Evolutionary conservation across 2,113 vertebrate species (phyloP).

Genomic region (Notarius quadriscutis): DNA sequence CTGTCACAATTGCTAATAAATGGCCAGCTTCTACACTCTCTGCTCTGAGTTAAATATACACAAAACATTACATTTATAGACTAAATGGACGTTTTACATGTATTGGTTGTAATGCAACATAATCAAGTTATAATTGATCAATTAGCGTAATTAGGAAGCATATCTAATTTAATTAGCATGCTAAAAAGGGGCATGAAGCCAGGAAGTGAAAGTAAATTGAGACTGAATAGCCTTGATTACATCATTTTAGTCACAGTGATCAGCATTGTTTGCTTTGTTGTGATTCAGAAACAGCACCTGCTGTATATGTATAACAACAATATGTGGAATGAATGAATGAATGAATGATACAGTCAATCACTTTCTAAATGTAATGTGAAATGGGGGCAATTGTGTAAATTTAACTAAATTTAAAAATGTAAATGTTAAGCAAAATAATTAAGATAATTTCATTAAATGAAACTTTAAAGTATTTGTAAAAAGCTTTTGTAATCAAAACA

Average conservation of each 20-base stretch:
- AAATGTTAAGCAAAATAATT: background rate
- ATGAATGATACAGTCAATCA: background rate
- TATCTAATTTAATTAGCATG: slow-evolving; percentile 75
- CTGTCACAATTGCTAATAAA: slow-evolving; percentile 73
- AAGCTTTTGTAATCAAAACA: background rate
- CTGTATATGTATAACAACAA: background rate
- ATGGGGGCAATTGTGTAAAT: background rate
- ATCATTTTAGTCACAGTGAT: slow-evolving; percentile 43
- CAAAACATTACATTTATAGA: slow-evolving; percentile 61
- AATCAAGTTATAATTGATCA: slow-evolving; percentile 77
- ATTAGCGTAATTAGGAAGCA: slow-evolving; percentile 76
- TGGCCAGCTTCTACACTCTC: slow-evolving; percentile 46
- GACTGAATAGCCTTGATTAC: slow-evolving; percentile 41
- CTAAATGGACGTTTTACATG: slow-evolving; percentile 67
- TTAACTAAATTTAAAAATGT: background rate
- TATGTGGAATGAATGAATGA: background rate
- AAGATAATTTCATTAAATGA: background rate
- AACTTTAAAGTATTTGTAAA: background rate
- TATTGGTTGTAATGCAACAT: slow-evolving; percentile 71
- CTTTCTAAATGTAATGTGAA: background rate
- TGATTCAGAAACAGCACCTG: background rate
- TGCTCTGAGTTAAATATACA: slow-evolving; percentile 51
- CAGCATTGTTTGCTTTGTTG: slow-evolving; percentile 23
- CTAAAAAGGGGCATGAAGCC: slow-evolving; percentile 65
- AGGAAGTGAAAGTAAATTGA: slow-evolving; percentile 62